A percentile compares a stretch with the other conserved stretches of the same genome.
These are phyloP conservation scores for Pissodes strobi DNA, from an alignment of 1,140 invertebrate species.

Conservation along the genomic window DNA sequence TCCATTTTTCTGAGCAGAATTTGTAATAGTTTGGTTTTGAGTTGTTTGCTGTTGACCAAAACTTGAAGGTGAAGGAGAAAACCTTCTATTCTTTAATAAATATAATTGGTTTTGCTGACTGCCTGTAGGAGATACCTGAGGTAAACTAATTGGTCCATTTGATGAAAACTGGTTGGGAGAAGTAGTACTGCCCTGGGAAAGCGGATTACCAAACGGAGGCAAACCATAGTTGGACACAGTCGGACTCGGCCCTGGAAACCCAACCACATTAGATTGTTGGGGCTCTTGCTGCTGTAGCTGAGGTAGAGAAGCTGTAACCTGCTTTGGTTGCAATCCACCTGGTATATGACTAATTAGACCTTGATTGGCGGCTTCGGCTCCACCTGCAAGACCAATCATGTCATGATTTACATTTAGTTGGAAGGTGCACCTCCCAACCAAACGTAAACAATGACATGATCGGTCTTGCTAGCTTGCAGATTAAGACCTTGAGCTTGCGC, in stretches of 20 bases:
- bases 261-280: slow-evolving; percentile 79
- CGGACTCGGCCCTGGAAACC: slow-evolving; percentile 63
- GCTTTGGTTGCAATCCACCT: slow-evolving; percentile 64
- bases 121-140: slow-evolving; percentile 60
- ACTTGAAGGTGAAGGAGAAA: slow-evolving; percentile 56
- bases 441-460: no score
- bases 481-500: slow-evolving; percentile 52
- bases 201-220: slow-evolving; percentile 60
- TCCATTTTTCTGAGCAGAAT: slow-evolving; percentile 51
- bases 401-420: slow-evolving; percentile 53
- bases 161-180: slow-evolving; percentile 57
- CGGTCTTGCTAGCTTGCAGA: slow-evolving; percentile 45
- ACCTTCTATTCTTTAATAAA: slow-evolving; percentile 59
- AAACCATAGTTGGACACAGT: slow-evolving; percentile 60
- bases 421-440: no score
- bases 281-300: slow-evolving; percentile 89
- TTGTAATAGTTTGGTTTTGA: slow-evolving; percentile 36
- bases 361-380: slow-evolving; percentile 43
- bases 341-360: slow-evolving; percentile 56
- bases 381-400: slow-evolving; percentile 56
- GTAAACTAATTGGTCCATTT: slow-evolving; percentile 57
- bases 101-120: slow-evolving; percentile 60
- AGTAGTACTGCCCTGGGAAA: slow-evolving; percentile 56
- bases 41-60: slow-evolving; percentile 46
- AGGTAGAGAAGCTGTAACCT: slow-evolving; percentile 79